A percentile compares a stretch with the other conserved stretches of the same genome.
phyloP scores from a whole-genome alignment of 2,797 vertebrate genomes.

The Vespertilio murinus region DNA sequence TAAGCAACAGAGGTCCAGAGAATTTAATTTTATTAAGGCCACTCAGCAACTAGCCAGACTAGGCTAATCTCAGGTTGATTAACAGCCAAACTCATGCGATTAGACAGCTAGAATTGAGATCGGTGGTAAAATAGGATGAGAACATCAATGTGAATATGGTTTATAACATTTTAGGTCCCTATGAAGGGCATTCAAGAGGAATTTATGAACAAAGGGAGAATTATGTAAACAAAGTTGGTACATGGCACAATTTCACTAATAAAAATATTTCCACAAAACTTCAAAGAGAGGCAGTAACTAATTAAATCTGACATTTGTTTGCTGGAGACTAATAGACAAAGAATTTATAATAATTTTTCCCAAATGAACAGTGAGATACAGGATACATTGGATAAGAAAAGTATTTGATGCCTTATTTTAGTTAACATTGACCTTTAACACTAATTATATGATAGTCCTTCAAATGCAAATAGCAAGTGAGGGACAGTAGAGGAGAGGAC shows the following conservation, averaged over 20 bases:
- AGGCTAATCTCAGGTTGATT: not conserved
- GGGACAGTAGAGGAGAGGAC: not conserved
- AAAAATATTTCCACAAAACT: slow-evolving; percentile 48
- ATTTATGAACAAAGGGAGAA: not conserved
- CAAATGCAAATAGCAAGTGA: slow-evolving; percentile 54
- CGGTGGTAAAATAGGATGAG: not conserved
- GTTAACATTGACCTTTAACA: slow-evolving; percentile 74
- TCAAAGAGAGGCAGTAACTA: slow-evolving; percentile 21
- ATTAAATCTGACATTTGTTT: slow-evolving; percentile 62
- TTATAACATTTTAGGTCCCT: not conserved
- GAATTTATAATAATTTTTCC: slow-evolving; percentile 71
- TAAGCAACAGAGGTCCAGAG: slow-evolving; percentile 13
- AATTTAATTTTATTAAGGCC: not conserved
- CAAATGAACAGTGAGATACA: slow-evolving; percentile 77
- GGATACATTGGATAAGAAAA: slow-evolving; percentile 65
- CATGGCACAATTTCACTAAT: not conserved
- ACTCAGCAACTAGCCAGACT: not conserved
- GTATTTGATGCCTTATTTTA: slow-evolving; percentile 74
- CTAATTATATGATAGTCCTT: slow-evolving; percentile 69
- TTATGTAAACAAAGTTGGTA: not conserved
- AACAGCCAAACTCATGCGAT: not conserved
- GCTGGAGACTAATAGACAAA: slow-evolving; percentile 65
- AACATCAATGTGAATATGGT: not conserved
- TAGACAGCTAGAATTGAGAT: not conserved
- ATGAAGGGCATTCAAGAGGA: not conserved